Percentiles rank a stretch among this genome's conserved stretches.
Conservation (phyloP, 2,113 vertebrate genomes). For the Gasterosteus aculeatus region DNA sequence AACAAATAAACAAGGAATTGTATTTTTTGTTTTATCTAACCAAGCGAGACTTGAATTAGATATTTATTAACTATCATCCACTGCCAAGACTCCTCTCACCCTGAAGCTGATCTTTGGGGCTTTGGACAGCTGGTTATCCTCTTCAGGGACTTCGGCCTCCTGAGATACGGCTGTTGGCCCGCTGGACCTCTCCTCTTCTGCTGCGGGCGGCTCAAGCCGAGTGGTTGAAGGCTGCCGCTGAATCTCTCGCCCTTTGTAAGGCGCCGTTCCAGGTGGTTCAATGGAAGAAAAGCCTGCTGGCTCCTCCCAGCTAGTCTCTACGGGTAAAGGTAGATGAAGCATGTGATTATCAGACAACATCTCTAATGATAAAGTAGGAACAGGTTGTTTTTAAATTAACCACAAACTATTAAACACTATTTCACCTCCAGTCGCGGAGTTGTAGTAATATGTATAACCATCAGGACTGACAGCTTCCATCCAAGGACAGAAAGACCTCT, state of each 20-base stretch:
- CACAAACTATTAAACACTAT: neutral
- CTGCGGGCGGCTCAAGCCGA: slow-evolving; percentile 69
- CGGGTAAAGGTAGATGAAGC: neutral
- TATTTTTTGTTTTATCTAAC: neutral
- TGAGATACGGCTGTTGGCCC: slow-evolving; percentile 2
- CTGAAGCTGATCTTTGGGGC: slow-evolving; percentile 80
- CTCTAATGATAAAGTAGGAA: too few species aligned
- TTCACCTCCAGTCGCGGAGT: slow-evolving; percentile 90
- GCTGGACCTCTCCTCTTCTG: slow-evolving; percentile 52
- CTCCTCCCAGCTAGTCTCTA: slow-evolving; percentile 95
- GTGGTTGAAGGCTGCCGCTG: slow-evolving; percentile 52
- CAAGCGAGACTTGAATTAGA: neutral
- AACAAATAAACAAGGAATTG: neutral
- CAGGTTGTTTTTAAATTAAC: neutral
- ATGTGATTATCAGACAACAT: neutral
- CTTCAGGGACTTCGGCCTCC: slow-evolving; percentile 47
- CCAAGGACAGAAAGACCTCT: slow-evolving; percentile 80
- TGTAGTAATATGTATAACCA: slow-evolving; percentile 93
- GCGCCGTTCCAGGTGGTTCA: slow-evolving; percentile 33
- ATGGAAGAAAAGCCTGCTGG: slow-evolving; percentile 77
- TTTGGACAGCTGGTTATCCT: slow-evolving; percentile 34
- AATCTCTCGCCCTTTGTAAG: slow-evolving; percentile 26
- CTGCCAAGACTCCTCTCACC: slow-evolving; percentile 70
- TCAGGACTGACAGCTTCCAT: slow-evolving; percentile 90
- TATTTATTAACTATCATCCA: neutral